Percentiles rank a stretch among this genome's conserved stretches.
These are phyloP conservation scores for Ceramica pisi DNA, from an alignment of 2,888 invertebrate genomes.

Conservation along the genomic window DNA sequence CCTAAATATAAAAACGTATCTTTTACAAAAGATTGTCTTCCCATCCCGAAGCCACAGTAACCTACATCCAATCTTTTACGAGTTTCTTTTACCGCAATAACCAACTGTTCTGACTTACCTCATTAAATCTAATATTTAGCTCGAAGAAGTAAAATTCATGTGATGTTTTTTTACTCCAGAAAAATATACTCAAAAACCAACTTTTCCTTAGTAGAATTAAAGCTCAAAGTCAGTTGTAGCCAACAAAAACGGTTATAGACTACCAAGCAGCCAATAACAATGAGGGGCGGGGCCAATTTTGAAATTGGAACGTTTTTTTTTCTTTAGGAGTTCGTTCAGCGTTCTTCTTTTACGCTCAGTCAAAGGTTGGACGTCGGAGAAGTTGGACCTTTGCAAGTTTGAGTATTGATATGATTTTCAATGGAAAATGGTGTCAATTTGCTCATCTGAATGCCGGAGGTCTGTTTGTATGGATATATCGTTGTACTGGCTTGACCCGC, in stretches of 20 bases:
- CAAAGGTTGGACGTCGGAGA: conserved; percentile 64
- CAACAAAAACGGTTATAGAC: conserved; percentile 67
- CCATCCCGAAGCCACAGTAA: conserved; percentile 25
- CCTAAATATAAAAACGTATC: conserved; percentile 12
- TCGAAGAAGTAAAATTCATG: conserved; percentile 77
- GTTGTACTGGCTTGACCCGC: neutral
- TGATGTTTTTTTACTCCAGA: conserved; percentile 56
- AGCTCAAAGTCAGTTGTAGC: conserved; percentile 32
- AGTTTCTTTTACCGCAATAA: conserved; percentile 56
- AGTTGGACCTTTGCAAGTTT: conserved; percentile 47
- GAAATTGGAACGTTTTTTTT: conserved; percentile 88
- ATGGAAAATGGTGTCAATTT: conserved; percentile 35
- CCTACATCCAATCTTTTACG: conserved; percentile 55
- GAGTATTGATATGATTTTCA: conserved; percentile 40
- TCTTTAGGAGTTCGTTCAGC: conserved; percentile 77
- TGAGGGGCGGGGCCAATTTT: conserved; percentile 87
- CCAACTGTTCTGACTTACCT: conserved; percentile 58
- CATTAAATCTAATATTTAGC: conserved; percentile 70
- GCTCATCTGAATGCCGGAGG: conserved; percentile 30
- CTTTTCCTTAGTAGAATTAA: neutral
- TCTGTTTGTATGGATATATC: conserved; percentile 12
- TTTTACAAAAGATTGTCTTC: conserved; percentile 16
- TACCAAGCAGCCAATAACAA: conserved; percentile 83
- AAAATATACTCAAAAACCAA: conserved; percentile 35
- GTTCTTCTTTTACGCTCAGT: conserved; percentile 79